These are phyloP conservation scores for Rotaria sp. DNA, from an alignment of 2,888 invertebrate genomes.

Conservation along the genomic window DNA sequence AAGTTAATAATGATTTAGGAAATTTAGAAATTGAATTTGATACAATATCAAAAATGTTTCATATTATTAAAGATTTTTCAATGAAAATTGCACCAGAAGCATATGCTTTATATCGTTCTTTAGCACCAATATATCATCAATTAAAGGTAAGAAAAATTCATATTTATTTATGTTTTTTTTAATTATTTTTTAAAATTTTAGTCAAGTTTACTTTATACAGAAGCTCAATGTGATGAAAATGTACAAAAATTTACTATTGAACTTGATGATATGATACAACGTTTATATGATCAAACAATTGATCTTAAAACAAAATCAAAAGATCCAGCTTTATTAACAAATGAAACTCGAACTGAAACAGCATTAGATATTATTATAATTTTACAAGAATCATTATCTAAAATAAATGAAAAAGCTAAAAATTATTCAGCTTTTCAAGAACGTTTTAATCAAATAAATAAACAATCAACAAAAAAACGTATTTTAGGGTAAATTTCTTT, in stretches of 20 bases:
- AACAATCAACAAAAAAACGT: slow-evolving; percentile 45
- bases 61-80: slow-evolving; percentile 52
- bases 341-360: slow-evolving; percentile 49
- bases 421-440: slow-evolving; percentile 55
- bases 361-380: slow-evolving; percentile 46
- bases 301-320: slow-evolving; percentile 50
- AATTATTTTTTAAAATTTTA: slow-evolving; percentile 42
- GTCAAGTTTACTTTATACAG: slow-evolving; percentile 53
- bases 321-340: slow-evolving; percentile 50
- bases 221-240: slow-evolving; percentile 56
- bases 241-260: slow-evolving; percentile 53
- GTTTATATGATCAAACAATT: slow-evolving; percentile 48
- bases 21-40: slow-evolving; percentile 53
- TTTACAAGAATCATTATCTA: slow-evolving; percentile 41
- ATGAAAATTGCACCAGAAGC: slow-evolving; percentile 50
- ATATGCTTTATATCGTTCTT: slow-evolving; percentile 53
- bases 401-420: slow-evolving; percentile 48
- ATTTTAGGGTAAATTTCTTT: not conserved
- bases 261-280: slow-evolving; percentile 49
- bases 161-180: not conserved
- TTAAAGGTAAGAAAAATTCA: slow-evolving; percentile 47
- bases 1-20: slow-evolving; percentile 51
- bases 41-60: slow-evolving; percentile 52
- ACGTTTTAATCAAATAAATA: slow-evolving; percentile 52
- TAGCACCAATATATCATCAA: slow-evolving; percentile 54